Conservation (phyloP, 2,113 vertebrate genomes). For the Tachysurus vachellii region DNA sequence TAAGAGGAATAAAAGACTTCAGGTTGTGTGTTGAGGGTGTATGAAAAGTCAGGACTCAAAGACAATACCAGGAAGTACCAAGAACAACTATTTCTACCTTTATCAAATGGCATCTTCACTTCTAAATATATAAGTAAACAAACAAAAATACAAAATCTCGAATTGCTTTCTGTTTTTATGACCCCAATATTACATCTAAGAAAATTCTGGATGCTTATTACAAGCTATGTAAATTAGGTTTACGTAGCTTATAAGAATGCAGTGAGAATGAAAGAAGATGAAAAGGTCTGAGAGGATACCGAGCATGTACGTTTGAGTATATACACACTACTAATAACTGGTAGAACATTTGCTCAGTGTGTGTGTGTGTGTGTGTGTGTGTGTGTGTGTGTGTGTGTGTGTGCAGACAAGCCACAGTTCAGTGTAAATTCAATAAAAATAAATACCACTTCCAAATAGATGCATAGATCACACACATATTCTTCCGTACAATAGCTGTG, state of each 20-base stretch:
- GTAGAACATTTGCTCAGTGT: too few species aligned
- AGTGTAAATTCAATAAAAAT: conserved; percentile 10
- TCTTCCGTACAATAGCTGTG: neutral
- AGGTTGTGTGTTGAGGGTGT: too few species aligned
- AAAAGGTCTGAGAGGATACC: neutral
- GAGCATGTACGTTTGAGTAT: neutral
- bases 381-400: conserved; percentile 10
- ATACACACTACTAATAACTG: neutral
- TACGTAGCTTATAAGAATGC: neutral
- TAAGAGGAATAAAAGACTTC: too few species aligned
- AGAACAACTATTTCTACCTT: too few species aligned
- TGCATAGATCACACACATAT: neutral
- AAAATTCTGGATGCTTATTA: too few species aligned
- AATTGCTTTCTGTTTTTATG: too few species aligned
- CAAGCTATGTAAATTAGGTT: neutral
- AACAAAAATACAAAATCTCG: too few species aligned
- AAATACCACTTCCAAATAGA: conserved; percentile 9
- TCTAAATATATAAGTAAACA: too few species aligned
- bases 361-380: neutral
- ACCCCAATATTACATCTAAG: too few species aligned
- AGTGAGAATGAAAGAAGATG: neutral
- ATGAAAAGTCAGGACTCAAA: too few species aligned
- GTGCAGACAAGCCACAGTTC: neutral
- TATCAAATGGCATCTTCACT: too few species aligned
- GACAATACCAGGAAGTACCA: too few species aligned